Evolutionary conservation across 2,888 invertebrate genomes (phyloP).

Genomic region (Taphrorychus bicolor): DNA sequence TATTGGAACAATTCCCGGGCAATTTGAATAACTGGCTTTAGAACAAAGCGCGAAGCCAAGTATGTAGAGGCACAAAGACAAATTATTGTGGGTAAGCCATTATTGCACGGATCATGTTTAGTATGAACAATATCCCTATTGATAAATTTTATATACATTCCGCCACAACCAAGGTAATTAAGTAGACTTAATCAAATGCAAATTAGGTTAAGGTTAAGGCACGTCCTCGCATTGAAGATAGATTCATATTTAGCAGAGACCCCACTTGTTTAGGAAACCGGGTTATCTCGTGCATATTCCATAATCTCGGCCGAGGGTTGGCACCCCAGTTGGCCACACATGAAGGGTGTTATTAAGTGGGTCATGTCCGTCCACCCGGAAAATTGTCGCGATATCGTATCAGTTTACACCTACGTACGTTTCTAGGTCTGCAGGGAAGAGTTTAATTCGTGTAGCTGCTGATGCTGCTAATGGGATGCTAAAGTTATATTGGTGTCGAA

Average conservation of each 20-base stretch:
- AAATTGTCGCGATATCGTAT: conserved; percentile 25
- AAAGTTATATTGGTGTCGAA: no score
- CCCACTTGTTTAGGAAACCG: conserved; percentile 5
- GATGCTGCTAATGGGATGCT: no score
- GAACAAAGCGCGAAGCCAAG: background rate
- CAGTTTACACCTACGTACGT: conserved; percentile 29
- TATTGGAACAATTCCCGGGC: background rate
- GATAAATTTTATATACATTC: background rate
- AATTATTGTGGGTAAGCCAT: background rate
- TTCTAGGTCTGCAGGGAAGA: conserved; percentile 11
- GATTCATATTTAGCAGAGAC: background rate
- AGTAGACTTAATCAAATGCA: background rate
- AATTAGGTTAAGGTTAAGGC: conserved; percentile 7
- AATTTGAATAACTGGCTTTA: background rate
- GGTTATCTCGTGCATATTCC: conserved; percentile 13
- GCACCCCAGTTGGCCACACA: conserved; percentile 16
- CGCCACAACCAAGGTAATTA: background rate
- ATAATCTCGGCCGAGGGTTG: background rate
- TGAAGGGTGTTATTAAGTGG: conserved; percentile 14
- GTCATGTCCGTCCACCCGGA: conserved; percentile 17
- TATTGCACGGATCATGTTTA: background rate
- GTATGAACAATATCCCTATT: background rate
- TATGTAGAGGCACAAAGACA: background rate
- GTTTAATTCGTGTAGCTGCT: no score
- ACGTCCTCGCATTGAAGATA: background rate